Conservation (phyloP, 2,888 invertebrate genomes). For the Sceliomorpha sp. region DNA sequence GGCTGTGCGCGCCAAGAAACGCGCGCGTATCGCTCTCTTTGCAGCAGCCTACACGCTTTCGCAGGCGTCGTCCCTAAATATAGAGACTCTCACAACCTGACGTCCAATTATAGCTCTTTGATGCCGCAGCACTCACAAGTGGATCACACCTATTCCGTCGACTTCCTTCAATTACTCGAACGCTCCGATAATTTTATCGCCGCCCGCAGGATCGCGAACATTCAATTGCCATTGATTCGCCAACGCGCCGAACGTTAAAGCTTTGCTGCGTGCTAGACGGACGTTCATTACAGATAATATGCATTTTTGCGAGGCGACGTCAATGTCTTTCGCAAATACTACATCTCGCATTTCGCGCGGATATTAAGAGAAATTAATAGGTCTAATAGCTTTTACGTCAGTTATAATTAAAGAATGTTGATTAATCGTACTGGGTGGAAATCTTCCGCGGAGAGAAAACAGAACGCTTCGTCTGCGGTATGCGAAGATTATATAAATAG, state of each 20-base stretch:
- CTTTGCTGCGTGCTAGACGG: slow-evolving; percentile 13
- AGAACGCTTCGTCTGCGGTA: too few relatives aligned
- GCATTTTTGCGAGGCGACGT: slow-evolving; percentile 8
- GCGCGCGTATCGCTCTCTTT: slow-evolving; percentile 50
- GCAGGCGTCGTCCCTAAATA: slow-evolving; percentile 74
- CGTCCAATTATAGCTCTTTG: slow-evolving; percentile 78
- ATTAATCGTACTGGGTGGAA: too few relatives aligned
- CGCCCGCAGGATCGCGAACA: slow-evolving; percentile 46
- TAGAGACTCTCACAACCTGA: slow-evolving; percentile 72
- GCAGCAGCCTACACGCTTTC: slow-evolving; percentile 64
- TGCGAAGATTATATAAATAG: too few relatives aligned
- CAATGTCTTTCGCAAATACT: slow-evolving; percentile 22
- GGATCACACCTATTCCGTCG: slow-evolving; percentile 51
- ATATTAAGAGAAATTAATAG: slow-evolving; percentile 16
- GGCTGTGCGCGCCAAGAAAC: slow-evolving; percentile 60
- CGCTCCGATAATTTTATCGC: slow-evolving; percentile 62
- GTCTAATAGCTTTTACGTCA: too few relatives aligned
- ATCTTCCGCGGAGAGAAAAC: too few relatives aligned
- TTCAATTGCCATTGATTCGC: slow-evolving; percentile 47
- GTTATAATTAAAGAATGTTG: too few relatives aligned
- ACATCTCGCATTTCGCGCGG: slow-evolving; percentile 14
- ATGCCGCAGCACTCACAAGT: slow-evolving; percentile 65
- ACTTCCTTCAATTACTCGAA: slow-evolving; percentile 46
- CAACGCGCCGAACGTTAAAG: slow-evolving; percentile 23
- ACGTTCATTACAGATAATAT: slow-evolving; percentile 38